phyloP scores from a whole-genome alignment of 2,113 vertebrate genomes.

The Chinchilla lanigera region DNA sequence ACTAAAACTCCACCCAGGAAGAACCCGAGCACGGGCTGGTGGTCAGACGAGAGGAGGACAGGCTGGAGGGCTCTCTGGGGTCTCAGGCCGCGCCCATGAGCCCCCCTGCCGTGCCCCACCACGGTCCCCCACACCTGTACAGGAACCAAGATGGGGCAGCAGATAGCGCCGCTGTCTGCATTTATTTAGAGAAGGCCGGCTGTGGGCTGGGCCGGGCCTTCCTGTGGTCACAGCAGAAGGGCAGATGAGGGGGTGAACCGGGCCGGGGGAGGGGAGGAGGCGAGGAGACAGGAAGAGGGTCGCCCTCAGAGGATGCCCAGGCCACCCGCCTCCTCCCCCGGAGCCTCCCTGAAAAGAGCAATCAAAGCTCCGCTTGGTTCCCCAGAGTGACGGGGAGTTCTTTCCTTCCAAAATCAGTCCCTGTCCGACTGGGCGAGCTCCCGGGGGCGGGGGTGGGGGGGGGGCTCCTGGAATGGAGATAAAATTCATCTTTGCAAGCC shows the following conservation, averaged over 20 bases:
- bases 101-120: neutral
- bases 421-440: neutral
- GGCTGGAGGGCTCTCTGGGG: neutral
- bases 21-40: fast-evolving
- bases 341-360: neutral
- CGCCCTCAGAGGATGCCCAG: neutral
- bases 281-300: neutral
- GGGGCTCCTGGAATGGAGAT: neutral
- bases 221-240: slow-evolving; percentile 63
- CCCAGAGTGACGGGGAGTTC: neutral
- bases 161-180: slow-evolving; percentile 30
- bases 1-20: too few relatives aligned
- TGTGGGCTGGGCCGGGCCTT: slow-evolving; percentile 26
- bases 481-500: neutral
- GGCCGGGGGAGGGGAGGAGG: fast-evolving
- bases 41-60: neutral
- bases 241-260: neutral
- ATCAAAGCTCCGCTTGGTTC: neutral
- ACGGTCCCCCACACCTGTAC: neutral
- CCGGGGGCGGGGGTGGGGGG: too few relatives aligned
- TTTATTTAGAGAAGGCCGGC: slow-evolving; percentile 50
- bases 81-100: neutral
- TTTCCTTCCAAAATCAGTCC: neutral
- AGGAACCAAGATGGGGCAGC: slow-evolving; percentile 61
- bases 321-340: neutral